Conservation (phyloP, 2,888 invertebrate genomes). For the Chironomus riparius region DNA sequence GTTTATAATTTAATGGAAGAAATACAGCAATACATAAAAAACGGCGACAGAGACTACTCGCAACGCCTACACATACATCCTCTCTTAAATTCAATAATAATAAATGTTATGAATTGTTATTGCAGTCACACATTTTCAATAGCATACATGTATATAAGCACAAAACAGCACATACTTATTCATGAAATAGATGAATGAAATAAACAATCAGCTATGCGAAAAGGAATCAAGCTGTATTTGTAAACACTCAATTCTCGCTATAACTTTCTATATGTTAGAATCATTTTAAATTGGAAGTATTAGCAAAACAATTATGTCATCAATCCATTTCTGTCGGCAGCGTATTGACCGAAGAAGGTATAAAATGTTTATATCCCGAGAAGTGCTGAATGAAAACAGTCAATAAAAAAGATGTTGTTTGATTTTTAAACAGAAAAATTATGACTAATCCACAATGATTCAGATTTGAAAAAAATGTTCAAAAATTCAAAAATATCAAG, state of each 20-base stretch:
- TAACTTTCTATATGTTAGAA: too few relatives aligned
- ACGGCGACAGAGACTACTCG: neutral
- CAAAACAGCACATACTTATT: neutral
- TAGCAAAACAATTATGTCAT: conserved; percentile 3
- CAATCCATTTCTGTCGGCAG: neutral
- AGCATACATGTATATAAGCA: neutral
- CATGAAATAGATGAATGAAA: too few relatives aligned
- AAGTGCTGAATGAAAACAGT: neutral
- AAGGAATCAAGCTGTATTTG: neutral
- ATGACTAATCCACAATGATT: too few relatives aligned
- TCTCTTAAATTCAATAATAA: neutral
- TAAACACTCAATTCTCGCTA: too few relatives aligned
- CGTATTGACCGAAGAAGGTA: neutral
- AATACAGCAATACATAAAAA: neutral
- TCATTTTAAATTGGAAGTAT: neutral
- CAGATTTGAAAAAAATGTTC: too few relatives aligned
- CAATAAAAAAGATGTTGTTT: neutral
- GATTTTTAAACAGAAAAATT: too few relatives aligned
- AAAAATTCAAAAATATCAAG: too few relatives aligned
- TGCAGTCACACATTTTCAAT: neutral
- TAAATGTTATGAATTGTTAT: neutral
- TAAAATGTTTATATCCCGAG: neutral
- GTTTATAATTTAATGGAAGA: neutral
- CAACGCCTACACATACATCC: neutral
- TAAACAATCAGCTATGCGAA: neutral